A percentile compares a stretch with the other conserved stretches of the same genome.
phyloP scores from a whole-genome alignment of 2,797 vertebrate species.

The Pipistrellus kuhlii region DNA sequence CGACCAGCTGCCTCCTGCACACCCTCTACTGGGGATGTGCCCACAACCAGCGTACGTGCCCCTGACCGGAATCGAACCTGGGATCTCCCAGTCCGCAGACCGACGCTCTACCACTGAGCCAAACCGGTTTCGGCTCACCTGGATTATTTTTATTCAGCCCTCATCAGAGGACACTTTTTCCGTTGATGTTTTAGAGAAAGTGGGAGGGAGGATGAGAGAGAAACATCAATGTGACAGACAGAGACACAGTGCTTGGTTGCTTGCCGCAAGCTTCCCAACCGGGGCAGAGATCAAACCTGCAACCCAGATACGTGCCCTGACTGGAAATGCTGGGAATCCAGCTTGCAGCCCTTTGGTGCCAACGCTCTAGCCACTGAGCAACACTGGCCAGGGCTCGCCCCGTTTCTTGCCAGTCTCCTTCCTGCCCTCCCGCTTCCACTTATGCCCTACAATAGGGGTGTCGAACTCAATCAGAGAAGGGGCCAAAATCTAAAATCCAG shows the following conservation, averaged over 20 bases:
- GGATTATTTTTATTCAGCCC: neutral
- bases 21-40: no score
- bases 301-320: neutral
- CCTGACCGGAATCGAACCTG: no score
- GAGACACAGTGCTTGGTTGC: neutral
- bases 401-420: neutral
- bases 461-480: no score
- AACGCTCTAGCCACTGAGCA: neutral
- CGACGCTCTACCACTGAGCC: no score
- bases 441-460: neutral
- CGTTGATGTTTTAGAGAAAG: neutral
- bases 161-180: neutral
- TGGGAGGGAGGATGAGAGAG: neutral
- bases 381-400: neutral
- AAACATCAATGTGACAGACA: neutral
- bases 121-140: no score
- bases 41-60: no score
- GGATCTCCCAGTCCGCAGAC: no score
- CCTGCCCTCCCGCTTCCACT: neutral
- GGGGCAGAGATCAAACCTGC: neutral
- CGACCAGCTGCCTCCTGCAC: no score
- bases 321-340: neutral
- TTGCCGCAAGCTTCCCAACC: neutral
- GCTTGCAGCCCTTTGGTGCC: neutral
- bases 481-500: no score